phyloP scores from a whole-genome alignment of 1,140 invertebrate species.

The Orius insidiosus region DNA sequence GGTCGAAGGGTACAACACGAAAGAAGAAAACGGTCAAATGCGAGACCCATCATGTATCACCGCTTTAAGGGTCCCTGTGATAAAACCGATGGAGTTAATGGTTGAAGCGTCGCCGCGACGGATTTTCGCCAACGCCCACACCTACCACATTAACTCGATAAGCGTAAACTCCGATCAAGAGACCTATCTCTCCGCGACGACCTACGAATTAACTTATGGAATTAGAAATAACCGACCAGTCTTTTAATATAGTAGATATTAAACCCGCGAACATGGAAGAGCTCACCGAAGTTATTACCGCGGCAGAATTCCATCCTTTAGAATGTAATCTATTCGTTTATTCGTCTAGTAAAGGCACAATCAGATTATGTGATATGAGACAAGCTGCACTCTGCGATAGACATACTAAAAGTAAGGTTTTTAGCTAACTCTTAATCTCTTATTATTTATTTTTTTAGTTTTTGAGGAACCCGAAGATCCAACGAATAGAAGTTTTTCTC shows the following conservation, averaged over 20 bases:
- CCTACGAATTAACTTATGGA: slow-evolving; percentile 97
- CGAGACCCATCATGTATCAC: slow-evolving; percentile 72
- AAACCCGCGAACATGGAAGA: slow-evolving; percentile 99
- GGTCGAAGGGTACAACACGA: slow-evolving; percentile 80
- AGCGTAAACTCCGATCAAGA: slow-evolving; percentile 99
- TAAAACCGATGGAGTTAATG: slow-evolving; percentile 93
- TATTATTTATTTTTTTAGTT: slow-evolving; percentile 35
- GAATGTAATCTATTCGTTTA: slow-evolving; percentile 99
- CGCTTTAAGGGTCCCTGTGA: slow-evolving; percentile 66
- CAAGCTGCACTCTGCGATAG: slow-evolving; percentile 94
- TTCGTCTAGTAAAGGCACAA: slow-evolving; percentile 98
- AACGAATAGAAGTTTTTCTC: slow-evolving; percentile 96
- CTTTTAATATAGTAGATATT: slow-evolving; percentile 99
- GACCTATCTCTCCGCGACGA: slow-evolving; percentile 99
- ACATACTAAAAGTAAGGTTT: slow-evolving; percentile 78
- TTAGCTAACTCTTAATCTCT: not conserved
- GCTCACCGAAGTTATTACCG: slow-evolving; percentile 93
- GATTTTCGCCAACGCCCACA: slow-evolving; percentile 99
- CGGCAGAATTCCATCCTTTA: slow-evolving; percentile 95
- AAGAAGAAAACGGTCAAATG: slow-evolving; percentile 80
- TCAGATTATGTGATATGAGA: slow-evolving; percentile 98
- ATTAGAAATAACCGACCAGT: slow-evolving; percentile 98
- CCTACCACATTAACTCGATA: slow-evolving; percentile 99
- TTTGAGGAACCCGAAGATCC: slow-evolving; percentile 99
- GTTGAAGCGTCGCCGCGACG: slow-evolving; percentile 94